These are phyloP conservation scores for Helobdella robusta DNA, from an alignment of 2,888 invertebrate genomes.

Conservation along the genomic window DNA sequence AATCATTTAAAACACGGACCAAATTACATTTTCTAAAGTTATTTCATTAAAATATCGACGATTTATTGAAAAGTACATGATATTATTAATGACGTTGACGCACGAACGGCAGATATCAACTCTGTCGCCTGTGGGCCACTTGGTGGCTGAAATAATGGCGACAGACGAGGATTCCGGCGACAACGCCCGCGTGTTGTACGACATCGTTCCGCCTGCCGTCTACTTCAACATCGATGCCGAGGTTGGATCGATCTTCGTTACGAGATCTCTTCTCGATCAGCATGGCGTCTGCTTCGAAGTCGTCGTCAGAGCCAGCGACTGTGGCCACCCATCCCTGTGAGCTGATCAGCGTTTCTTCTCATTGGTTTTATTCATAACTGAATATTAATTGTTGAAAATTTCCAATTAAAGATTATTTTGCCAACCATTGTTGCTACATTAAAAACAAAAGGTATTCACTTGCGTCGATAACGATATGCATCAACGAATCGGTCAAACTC, in stretches of 20 bases:
- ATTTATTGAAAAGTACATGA: too few relatives aligned
- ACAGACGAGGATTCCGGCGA: conserved; percentile 17
- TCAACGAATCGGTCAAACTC: conserved; percentile 13
- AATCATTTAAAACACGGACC: too few relatives aligned
- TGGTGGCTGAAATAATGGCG: conserved; percentile 19
- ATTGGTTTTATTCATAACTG: background rate
- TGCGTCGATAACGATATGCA: background rate
- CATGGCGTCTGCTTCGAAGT: background rate
- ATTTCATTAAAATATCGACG: too few relatives aligned
- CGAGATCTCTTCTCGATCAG: background rate
- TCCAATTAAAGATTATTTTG: background rate
- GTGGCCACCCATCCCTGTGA: conserved; percentile 9
- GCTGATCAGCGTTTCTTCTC: background rate
- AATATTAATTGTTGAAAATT: background rate
- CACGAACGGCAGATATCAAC: conserved; percentile 21
- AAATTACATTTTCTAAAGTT: too few relatives aligned
- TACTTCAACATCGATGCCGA: conserved; percentile 16
- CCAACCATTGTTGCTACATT: background rate
- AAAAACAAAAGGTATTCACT: background rate
- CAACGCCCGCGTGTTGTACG: conserved; percentile 10
- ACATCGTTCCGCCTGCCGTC: background rate
- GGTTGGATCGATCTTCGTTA: conserved; percentile 12
- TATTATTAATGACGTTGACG: too few relatives aligned
- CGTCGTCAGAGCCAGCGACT: conserved; percentile 8
- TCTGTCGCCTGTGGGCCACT: conserved; percentile 9